Evolutionary conservation across 1,140 invertebrate genomes (phyloP), one percentile per base, ranked within the genome.

Genomic region (Aradophagus sp.): DNA sequence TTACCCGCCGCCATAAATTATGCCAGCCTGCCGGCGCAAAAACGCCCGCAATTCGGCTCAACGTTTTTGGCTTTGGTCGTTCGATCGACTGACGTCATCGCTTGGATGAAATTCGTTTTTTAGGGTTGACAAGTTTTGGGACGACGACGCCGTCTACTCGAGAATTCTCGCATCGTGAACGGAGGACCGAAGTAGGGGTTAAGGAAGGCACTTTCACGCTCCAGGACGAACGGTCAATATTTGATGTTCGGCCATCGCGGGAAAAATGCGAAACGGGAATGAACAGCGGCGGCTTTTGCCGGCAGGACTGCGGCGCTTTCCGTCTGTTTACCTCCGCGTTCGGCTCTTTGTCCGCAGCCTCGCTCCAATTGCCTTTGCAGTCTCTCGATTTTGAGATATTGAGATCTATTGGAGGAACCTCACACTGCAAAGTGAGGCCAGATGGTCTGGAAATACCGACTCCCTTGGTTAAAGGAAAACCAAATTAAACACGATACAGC

Each of bases 1-100:
- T 77, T 72, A 65, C 58, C 65, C 68, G 63, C 16, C 56, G 56
- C 50, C 62, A 72, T 77, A 68, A 78, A 78, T 78, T 75, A 75
- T 72, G 29, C 20, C n/a, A n/a, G n/a, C n/a, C n/a, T n/a, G n/a
- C n/a, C 31, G 20, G 5, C 3, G 36, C 55, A 52, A 67, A 73
- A 67, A 72, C 52, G 14, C 2, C 1, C 13, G 7, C 17, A n/a
- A 12, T 19, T 38, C 5, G 19, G 2, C 7, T 11, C 11, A 4
- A 5, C 10, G 4, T 13, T 41, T 13, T 41, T 41, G 38, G 20
- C 10, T 13, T 7, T 13, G 10, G 10, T 31, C n/a, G n/a, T n/a
- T n/a, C n/a, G n/a, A n/a, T n/a, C n/a, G n/a, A n/a, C n/a, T n/a
- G n/a, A n/a, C n/a, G n/a, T n/a, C n/a, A n/a, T n/a, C n/a, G n/a